Base-by-base conservation (phyloP, 2,113 vertebrate genomes). In the Anser brachyrhynchus region DNA sequence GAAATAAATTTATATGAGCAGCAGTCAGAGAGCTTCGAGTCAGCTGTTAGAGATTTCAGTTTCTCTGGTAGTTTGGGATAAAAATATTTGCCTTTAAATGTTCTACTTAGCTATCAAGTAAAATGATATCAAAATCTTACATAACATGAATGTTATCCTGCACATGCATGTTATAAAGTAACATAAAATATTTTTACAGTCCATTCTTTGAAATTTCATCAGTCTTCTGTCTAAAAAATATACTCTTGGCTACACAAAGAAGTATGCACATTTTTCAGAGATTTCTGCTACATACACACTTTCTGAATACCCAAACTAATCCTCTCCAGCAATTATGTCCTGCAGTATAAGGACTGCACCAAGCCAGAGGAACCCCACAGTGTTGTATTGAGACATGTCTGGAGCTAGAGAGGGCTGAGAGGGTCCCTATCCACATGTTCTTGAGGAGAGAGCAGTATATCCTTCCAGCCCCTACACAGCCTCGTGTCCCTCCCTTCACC, bases 1-100 rank as follows among this genome's bases (percentile, higher is more conserved):
- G n/a, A 92, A 92, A 87, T 67, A 90, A 73, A 87, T 90, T 80
- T 87, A 46, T 77, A 65, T 61, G 26, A 94, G 72, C 69, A 86
- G 55, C 16, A 90, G 72, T 86, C 72, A 77, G n/a, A 88, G 37
- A 71, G 46, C 46, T 81, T 71, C 73, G 80, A 88, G 37, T 81
- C 58, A 94, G 75, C 39, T 88, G 75, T 52, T 74, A 69, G 31
- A 95, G 44, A 92, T 54, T 96, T 80, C 59, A 73, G 21, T 64
- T 92, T 80, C 52, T 85, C 74, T 77, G 23, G 12, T 66, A 62
- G 41, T 64, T 84, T 44, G 16, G 52, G 59, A 64, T 95, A 69
- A 28, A 81, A 95, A 72, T 65, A 73, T 67, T 91, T 67, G 51
- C n/a, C 25, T 83, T 79, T 54, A 62, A 92, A 79, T 79, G 4